A percentile compares a stretch with the other conserved stretches of the same genome.
Evolutionary conservation across 2,888 invertebrate species (phyloP).

Genomic region (Synanthedon vespiformis): DNA sequence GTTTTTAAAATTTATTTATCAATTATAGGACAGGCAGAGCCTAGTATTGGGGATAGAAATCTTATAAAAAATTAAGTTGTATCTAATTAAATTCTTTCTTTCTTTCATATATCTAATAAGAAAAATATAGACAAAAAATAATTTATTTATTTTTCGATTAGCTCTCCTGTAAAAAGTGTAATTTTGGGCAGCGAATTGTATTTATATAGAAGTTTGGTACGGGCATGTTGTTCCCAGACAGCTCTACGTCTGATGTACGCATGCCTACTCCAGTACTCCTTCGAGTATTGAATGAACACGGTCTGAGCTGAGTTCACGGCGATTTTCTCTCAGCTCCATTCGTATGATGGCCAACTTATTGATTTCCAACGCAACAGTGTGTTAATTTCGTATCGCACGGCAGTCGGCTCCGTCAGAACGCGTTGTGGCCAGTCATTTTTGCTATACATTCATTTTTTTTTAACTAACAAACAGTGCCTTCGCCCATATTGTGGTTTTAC

Average conservation of each 20-base stretch:
- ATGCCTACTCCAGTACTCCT: slow-evolving; percentile 31
- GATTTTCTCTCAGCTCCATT: slow-evolving; percentile 22
- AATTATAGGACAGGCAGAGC: too few species aligned
- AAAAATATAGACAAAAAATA: too few species aligned
- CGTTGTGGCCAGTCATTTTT: slow-evolving; percentile 40
- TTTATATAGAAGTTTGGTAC: too few species aligned
- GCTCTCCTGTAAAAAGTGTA: too few species aligned
- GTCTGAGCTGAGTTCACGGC: slow-evolving; percentile 17
- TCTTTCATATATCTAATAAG: too few species aligned
- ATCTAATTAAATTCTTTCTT: too few species aligned
- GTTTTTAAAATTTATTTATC: too few species aligned
- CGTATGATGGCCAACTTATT: slow-evolving; percentile 38
- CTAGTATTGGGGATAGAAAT: too few species aligned
- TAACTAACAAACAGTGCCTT: slow-evolving; percentile 41
- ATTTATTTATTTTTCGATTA: too few species aligned
- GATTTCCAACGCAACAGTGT: slow-evolving; percentile 51
- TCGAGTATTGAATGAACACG: slow-evolving; percentile 51
- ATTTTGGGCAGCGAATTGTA: too few species aligned
- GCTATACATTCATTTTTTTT: slow-evolving; percentile 14
- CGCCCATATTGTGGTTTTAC: slow-evolving; percentile 16
- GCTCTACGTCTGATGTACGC: slow-evolving; percentile 33
- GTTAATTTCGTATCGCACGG: slow-evolving; percentile 33
- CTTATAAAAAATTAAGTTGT: too few species aligned
- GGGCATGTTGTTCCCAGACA: slow-evolving; percentile 14
- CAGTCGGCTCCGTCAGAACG: slow-evolving; percentile 24